These are phyloP conservation scores for Dendroctonus ponderosae DNA, from an alignment of 1,140 invertebrate genomes.

Conservation along the genomic window DNA sequence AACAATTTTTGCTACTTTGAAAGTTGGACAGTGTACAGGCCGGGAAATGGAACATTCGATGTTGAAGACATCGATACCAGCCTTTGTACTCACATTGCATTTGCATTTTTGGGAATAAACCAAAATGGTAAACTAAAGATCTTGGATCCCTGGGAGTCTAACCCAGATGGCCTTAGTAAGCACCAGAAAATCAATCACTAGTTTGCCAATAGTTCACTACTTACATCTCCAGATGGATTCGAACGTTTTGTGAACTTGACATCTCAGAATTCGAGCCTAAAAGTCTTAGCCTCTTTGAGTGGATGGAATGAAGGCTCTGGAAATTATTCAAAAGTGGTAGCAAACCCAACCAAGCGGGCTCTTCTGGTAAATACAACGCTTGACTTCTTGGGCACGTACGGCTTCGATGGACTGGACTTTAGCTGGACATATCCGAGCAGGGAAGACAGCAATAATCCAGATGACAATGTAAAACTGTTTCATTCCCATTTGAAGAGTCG, in stretches of 20 bases:
- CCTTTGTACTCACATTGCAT: conserved; percentile 69
- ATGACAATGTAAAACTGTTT: conserved; percentile 17
- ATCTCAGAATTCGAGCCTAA: conserved; percentile 60
- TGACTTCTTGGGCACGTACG: conserved; percentile 67
- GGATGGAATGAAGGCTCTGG: conserved; percentile 70
- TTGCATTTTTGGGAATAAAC: conserved; percentile 64
- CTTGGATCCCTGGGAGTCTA: conserved; percentile 66
- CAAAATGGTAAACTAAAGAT: conserved; percentile 53
- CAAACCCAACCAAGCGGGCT: conserved; percentile 31
- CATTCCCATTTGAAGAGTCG: too few relatives aligned
- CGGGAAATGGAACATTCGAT: conserved; percentile 57
- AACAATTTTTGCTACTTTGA: conserved; percentile 56
- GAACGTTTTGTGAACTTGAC: conserved; percentile 57
- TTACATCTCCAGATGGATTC: conserved; percentile 47
- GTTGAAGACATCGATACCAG: conserved; percentile 59
- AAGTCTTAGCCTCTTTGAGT: conserved; percentile 70
- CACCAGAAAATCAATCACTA: neutral
- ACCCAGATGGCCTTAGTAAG: conserved; percentile 30
- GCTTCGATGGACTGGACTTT: conserved; percentile 79
- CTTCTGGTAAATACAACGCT: conserved; percentile 46
- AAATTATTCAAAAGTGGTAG: conserved; percentile 58
- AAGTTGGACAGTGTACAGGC: conserved; percentile 63
- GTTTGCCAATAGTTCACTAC: neutral
- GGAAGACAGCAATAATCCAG: conserved; percentile 35
- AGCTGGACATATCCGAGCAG: conserved; percentile 81